Evolutionary conservation across 2,888 invertebrate species (phyloP).

Genomic region (Chesias legatella): DNA sequence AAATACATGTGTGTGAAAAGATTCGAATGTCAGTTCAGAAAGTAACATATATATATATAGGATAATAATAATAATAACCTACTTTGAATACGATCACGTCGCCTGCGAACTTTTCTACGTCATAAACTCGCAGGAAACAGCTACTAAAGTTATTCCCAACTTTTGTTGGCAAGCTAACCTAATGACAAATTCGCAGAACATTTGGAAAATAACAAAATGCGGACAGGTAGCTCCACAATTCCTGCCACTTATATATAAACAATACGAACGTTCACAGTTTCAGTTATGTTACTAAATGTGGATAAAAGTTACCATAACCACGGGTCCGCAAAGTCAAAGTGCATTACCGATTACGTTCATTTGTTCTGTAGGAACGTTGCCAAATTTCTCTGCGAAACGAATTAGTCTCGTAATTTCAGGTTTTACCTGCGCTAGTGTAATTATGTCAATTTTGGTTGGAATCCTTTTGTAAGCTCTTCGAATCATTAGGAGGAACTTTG

Average conservation of each 20-base stretch:
- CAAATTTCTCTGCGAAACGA: constrained; percentile 25
- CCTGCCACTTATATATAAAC: constrained; percentile 32
- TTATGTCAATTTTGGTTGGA: constrained; percentile 18
- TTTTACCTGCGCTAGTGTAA: constrained; percentile 24
- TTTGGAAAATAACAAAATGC: constrained; percentile 1
- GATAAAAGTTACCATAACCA: constrained; percentile 47
- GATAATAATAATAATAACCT: no score
- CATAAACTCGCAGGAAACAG: constrained; percentile 16
- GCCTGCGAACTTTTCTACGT: constrained; percentile 8
- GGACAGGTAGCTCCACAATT: constrained; percentile 5
- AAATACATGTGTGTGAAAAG: no score
- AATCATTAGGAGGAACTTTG: constrained; percentile 1
- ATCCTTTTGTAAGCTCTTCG: constrained; percentile 18
- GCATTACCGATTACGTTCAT: constrained; percentile 39
- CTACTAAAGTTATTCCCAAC: constrained; percentile 23
- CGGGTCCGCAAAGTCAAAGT: constrained; percentile 38
- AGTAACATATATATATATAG: no score
- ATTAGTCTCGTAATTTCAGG: constrained; percentile 25
- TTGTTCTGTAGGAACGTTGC: constrained; percentile 23
- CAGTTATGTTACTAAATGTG: constrained; percentile 47
- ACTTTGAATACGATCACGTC: background rate
- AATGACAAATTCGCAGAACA: constrained; percentile 16
- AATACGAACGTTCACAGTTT: constrained; percentile 46
- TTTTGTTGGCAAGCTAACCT: constrained; percentile 20
- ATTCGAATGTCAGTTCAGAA: no score